These are phyloP conservation scores for Darevskia nairensis DNA, from an alignment of 2,797 vertebrate genomes.

Conservation along the genomic window DNA sequence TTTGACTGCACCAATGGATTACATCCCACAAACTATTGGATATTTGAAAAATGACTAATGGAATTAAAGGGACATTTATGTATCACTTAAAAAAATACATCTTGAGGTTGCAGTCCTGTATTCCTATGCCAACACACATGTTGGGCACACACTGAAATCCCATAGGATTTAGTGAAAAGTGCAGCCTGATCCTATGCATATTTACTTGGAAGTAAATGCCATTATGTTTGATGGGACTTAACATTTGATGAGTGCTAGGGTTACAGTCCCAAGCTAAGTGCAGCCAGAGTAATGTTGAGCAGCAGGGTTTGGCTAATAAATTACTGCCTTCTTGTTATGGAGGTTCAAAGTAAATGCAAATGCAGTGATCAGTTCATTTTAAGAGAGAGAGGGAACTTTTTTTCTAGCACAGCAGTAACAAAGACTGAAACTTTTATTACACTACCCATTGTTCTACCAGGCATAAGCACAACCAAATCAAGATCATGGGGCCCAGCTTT, in stretches of 20 bases:
- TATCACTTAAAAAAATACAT: background rate
- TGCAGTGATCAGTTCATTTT: slow-evolving; percentile 18
- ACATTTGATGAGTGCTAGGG: background rate
- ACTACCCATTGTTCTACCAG: slow-evolving; percentile 24
- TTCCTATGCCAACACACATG: background rate
- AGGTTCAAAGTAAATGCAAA: slow-evolving; percentile 1
- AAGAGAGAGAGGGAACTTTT: background rate
- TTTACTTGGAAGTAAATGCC: background rate
- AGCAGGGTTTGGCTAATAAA: background rate
- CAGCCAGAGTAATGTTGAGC: background rate
- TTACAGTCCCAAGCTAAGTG: background rate
- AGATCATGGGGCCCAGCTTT: slow-evolving; percentile 18
- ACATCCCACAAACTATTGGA: background rate
- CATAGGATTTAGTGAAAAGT: background rate
- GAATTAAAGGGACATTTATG: background rate
- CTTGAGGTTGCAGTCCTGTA: background rate
- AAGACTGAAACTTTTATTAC: background rate
- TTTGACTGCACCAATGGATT: too few species aligned
- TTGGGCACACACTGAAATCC: background rate
- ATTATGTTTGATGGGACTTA: background rate
- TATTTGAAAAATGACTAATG: background rate
- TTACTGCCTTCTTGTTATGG: background rate
- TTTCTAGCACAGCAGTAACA: background rate
- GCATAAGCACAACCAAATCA: slow-evolving; percentile 2
- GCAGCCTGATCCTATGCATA: too few species aligned